A percentile compares a stretch with the other conserved stretches of the same genome.
These are phyloP conservation scores for Aricia artaxerxes DNA, from an alignment of 2,888 invertebrate species.

Conservation along the genomic window DNA sequence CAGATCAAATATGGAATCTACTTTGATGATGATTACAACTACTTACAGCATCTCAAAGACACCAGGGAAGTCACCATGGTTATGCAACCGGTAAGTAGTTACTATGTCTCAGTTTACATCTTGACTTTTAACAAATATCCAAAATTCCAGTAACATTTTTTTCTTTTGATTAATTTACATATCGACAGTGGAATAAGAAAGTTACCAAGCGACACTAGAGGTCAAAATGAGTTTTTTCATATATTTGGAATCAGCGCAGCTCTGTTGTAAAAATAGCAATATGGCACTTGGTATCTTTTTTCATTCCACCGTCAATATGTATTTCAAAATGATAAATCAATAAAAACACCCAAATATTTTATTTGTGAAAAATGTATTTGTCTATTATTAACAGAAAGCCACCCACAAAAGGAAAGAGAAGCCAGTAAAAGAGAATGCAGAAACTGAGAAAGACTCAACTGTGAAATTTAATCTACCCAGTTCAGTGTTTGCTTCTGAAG, in stretches of 20 bases:
- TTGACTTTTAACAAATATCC: too few species aligned
- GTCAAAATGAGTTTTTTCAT: too few species aligned
- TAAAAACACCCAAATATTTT: background rate
- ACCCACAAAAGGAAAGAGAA: constrained; percentile 61
- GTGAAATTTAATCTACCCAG: constrained; percentile 85
- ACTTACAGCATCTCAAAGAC: constrained; percentile 93
- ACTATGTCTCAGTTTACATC: too few species aligned
- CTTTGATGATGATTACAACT: constrained; percentile 97
- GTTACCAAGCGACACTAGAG: too few species aligned
- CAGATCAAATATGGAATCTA: constrained; percentile 93
- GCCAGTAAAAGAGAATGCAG: constrained; percentile 38
- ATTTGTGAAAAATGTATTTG: background rate
- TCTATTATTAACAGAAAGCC: constrained; percentile 54
- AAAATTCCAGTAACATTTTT: too few species aligned
- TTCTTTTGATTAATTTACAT: too few species aligned
- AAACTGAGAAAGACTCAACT: constrained; percentile 48
- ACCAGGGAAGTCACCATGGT: constrained; percentile 77
- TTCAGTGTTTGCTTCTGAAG: constrained; percentile 92
- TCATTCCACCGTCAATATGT: too few species aligned
- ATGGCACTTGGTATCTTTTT: too few species aligned
- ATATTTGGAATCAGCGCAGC: too few species aligned
- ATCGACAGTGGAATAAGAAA: too few species aligned
- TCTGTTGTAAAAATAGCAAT: too few species aligned
- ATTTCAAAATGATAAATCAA: too few species aligned
- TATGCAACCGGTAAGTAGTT: constrained; percentile 71